Percentiles rank a stretch among this genome's conserved stretches.
These are phyloP conservation scores for Heliopora coerulea DNA, from an alignment of 92 coral and sea anemone genomes.

Conservation along the genomic window DNA sequence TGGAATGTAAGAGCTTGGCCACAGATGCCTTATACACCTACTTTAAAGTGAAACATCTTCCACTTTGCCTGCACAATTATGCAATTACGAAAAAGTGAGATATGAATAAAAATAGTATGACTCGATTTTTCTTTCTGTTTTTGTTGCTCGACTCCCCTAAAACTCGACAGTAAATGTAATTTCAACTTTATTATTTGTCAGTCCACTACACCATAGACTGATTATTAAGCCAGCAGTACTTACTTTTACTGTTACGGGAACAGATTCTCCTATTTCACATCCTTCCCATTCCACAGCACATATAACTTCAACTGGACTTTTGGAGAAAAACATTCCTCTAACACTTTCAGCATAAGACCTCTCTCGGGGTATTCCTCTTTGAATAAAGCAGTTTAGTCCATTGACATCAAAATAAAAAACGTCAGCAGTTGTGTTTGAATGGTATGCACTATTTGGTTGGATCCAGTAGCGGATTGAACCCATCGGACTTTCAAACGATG, in stretches of 20 bases:
- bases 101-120: too few relatives aligned
- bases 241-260: constrained; percentile 36
- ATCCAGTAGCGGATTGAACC: constrained; percentile 46
- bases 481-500: constrained; percentile 42
- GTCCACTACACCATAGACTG: too few relatives aligned
- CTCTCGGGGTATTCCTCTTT: constrained; percentile 40
- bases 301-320: constrained; percentile 39
- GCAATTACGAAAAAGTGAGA: too few relatives aligned
- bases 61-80: too few relatives aligned
- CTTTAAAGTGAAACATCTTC: too few relatives aligned
- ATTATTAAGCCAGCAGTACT: too few relatives aligned
- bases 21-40: too few relatives aligned
- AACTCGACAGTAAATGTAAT: too few relatives aligned
- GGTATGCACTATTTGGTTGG: constrained; percentile 38
- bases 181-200: too few relatives aligned
- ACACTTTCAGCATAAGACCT: constrained; percentile 36
- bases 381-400: constrained; percentile 43
- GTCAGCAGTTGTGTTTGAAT: constrained; percentile 21
- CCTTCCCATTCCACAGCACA: constrained; percentile 47
- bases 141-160: too few relatives aligned
- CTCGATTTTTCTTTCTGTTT: too few relatives aligned
- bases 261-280: constrained; percentile 43
- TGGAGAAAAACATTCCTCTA: constrained; percentile 36
- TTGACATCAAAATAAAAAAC: constrained; percentile 40
- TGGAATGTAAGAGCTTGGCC: too few relatives aligned